Conservation (phyloP, 2,113 vertebrate species). For the Aptenodytes patagonicus region DNA sequence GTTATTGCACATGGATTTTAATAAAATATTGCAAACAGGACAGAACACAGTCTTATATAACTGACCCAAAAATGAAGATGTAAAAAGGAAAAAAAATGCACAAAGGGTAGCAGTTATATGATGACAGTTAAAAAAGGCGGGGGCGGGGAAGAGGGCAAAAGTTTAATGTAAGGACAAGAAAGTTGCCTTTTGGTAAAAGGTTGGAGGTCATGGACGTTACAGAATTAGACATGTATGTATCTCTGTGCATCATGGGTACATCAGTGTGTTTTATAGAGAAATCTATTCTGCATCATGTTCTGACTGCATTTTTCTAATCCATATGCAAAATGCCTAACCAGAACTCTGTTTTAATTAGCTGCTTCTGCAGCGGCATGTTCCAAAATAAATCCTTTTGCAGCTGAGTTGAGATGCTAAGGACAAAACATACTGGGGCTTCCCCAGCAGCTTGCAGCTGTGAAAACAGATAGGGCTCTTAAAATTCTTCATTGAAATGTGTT, state of each 20-base stretch:
- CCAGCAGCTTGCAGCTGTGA: conserved; percentile 34
- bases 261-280: background rate
- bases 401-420: conserved; percentile 1
- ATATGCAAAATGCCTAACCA: background rate
- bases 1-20: background rate
- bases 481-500: background rate
- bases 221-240: background rate
- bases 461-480: background rate
- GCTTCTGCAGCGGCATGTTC: background rate
- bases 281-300: background rate
- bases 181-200: background rate
- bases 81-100: background rate
- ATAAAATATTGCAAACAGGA: background rate
- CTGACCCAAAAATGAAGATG: background rate
- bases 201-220: background rate
- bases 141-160: fast-evolving
- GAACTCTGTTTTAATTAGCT: conserved; percentile 44
- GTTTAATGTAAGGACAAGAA: background rate
- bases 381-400: conserved; percentile 3
- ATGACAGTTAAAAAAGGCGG: background rate
- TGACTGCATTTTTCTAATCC: conserved; percentile 24
- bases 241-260: background rate
- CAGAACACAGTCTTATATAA: background rate
- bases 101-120: background rate
- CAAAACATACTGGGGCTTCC: conserved; percentile 25